Evolutionary conservation across 2,888 invertebrate genomes (phyloP), one percentile per base, ranked within the genome.

Genomic region (Schrankia costaestrigalis): DNA sequence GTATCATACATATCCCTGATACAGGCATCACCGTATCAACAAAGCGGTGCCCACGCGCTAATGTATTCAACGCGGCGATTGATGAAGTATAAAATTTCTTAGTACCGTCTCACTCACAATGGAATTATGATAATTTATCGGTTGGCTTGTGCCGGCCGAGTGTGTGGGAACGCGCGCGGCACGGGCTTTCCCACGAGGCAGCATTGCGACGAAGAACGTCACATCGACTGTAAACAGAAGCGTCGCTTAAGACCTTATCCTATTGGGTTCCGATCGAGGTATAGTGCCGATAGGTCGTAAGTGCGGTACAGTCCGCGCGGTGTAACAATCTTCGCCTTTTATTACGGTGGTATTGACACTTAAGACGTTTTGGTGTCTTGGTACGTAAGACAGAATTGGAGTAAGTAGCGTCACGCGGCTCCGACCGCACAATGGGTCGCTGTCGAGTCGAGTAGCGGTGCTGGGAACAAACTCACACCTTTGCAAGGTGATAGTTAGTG

Each of bases 71-170:
- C 78, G 71, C 85, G 70, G 72, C 86, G 83, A 85, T 86, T 85
- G 87, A 86, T 85, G 85, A 85, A 85, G 85, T 85, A 85, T 86
- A 84, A 85, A 85, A 85, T 86, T 87, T 87, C 87, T 86, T 82
- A 80, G 86, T 85, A 87, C 80, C 84, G 86, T 85, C 86, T 84
- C 85, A 83, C 83, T 84, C 85, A 87, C 87, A 87, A 87, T 87
- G 83, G 86, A 86, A 86, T 87, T 87, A 87, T 87, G 87, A 86
- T 87, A 86, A 87, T 87, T 86, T 87, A 87, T 87, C 87, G 86
- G 78, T 83, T 88, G 84, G 84, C 87, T 85, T 83, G 86, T 87
- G 85, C 86, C 84, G 84, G 79, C 76, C 77, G 80, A 80, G 86
- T 86, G 86, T 86, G 88, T 89, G 89, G 89, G 89, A 88, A 89